Evolutionary conservation across 2,797 vertebrate species (phyloP).

Genomic region (Melanotaenia trifasciata): DNA sequence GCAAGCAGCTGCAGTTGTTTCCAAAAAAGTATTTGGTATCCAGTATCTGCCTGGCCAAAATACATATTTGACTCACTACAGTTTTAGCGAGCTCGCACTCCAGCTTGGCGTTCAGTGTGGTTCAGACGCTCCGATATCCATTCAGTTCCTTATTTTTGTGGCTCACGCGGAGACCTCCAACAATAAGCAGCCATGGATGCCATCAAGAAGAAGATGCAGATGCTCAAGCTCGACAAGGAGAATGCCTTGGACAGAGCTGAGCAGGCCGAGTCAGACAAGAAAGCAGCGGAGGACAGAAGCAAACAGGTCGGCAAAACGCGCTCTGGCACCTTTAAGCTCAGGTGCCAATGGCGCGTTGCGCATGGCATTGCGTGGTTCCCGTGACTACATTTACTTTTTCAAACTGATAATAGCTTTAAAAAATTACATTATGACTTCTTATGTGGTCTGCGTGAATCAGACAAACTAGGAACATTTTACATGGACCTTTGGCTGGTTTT

Average conservation of each 20-base stretch:
- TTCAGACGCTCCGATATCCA: slow-evolving; percentile 77
- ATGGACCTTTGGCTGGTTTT: not conserved
- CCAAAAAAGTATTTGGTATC: slow-evolving; percentile 94
- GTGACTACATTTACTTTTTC: not conserved
- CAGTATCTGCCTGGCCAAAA: slow-evolving; percentile 85
- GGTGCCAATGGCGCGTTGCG: slow-evolving; percentile 26
- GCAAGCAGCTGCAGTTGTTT: slow-evolving; percentile 80
- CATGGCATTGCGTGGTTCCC: not conserved
- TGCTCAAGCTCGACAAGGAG: slow-evolving; percentile 95
- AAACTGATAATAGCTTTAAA: not conserved
- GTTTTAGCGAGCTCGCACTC: slow-evolving; percentile 84
- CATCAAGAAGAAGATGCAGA: slow-evolving; percentile 87
- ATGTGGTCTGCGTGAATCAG: slow-evolving; percentile 24
- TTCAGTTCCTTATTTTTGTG: slow-evolving; percentile 57
- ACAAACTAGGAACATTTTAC: not conserved
- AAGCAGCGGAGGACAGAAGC: slow-evolving; percentile 95
- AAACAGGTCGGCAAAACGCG: slow-evolving; percentile 89
- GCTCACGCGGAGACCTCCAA: slow-evolving; percentile 59
- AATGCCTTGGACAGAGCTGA: slow-evolving; percentile 97
- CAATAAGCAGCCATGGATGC: slow-evolving; percentile 93
- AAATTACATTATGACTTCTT: not conserved
- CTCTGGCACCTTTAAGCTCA: slow-evolving; percentile 50
- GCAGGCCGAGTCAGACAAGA: slow-evolving; percentile 97
- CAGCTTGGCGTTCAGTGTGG: slow-evolving; percentile 79
- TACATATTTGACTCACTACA: slow-evolving; percentile 89